Conservation (phyloP, 2,797 vertebrate species). For the Sylvia borin region DNA sequence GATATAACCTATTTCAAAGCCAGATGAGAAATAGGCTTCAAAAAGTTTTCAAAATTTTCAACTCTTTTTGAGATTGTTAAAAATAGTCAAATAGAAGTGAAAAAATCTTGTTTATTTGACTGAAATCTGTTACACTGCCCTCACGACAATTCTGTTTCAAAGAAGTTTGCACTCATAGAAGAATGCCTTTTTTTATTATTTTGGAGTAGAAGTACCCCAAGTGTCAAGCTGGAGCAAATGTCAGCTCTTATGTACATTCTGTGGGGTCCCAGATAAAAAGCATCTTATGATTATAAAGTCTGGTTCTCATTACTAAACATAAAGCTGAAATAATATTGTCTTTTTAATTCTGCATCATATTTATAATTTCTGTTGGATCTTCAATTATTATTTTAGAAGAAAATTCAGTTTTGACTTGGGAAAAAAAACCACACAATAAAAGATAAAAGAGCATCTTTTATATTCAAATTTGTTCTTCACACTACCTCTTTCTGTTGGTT, state of each 20-base stretch:
- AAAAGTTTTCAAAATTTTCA: neutral
- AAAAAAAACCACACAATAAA: neutral
- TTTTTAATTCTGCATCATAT: neutral
- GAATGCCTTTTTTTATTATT: neutral
- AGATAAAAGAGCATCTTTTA: neutral
- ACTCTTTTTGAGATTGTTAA: neutral
- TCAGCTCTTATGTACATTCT: neutral
- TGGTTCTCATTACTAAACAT: neutral
- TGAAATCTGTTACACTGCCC: neutral
- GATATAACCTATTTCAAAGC: neutral
- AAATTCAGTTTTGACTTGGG: neutral
- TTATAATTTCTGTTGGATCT: neutral
- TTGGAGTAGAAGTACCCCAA: neutral
- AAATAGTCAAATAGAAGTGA: neutral
- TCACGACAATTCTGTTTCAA: neutral
- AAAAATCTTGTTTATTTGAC: neutral
- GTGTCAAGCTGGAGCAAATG: neutral
- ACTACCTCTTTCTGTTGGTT: neutral
- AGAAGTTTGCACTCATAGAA: neutral
- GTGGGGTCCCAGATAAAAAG: neutral
- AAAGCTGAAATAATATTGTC: neutral
- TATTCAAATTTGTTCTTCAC: neutral
- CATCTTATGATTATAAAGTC: neutral
- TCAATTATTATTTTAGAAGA: neutral
- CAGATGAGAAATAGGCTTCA: neutral